Conservation (phyloP, 2,888 invertebrate genomes). For the Nomada ferruginata region DNA sequence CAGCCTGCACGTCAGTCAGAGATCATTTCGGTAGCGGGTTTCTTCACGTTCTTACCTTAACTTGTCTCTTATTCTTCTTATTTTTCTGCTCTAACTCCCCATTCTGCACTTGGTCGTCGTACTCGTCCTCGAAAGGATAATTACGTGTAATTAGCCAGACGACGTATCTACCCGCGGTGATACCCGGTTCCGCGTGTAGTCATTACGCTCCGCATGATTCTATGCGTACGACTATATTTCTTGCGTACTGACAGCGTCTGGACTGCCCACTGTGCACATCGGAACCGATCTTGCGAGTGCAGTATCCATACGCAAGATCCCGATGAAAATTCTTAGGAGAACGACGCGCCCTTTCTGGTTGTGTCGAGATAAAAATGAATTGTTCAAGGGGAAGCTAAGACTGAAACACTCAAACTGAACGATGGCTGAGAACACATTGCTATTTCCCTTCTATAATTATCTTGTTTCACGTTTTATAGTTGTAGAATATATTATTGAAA, state of each 20-base stretch:
- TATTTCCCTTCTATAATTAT: too few relatives aligned
- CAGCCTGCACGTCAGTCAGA: conserved; percentile 37
- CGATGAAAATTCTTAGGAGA: conserved; percentile 44
- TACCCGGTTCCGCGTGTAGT: conserved; percentile 66
- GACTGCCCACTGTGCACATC: conserved; percentile 71
- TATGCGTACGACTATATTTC: conserved; percentile 77
- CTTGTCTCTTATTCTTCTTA: conserved; percentile 5
- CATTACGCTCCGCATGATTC: conserved; percentile 70
- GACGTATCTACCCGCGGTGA: conserved; percentile 66
- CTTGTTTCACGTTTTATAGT: too few relatives aligned
- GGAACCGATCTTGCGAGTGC: conserved; percentile 43
- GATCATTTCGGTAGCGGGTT: conserved; percentile 61
- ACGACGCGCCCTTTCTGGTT: conserved; percentile 16
- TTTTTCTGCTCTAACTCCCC: conserved; percentile 4
- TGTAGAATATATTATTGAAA: too few relatives aligned
- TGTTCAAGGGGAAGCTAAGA: too few relatives aligned
- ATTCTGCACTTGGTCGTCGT: conserved; percentile 16
- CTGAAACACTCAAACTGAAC: too few relatives aligned
- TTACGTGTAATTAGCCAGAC: conserved; percentile 70
- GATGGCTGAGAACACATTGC: too few relatives aligned
- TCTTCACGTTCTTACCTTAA: conserved; percentile 31
- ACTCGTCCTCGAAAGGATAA: conserved; percentile 62
- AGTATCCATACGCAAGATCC: conserved; percentile 31
- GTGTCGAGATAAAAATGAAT: not conserved
- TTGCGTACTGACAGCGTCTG: conserved; percentile 70